Evolutionary conservation across 1,140 invertebrate genomes (phyloP), one percentile per base, ranked within the genome.

Genomic region (Drosophila burlai): DNA sequence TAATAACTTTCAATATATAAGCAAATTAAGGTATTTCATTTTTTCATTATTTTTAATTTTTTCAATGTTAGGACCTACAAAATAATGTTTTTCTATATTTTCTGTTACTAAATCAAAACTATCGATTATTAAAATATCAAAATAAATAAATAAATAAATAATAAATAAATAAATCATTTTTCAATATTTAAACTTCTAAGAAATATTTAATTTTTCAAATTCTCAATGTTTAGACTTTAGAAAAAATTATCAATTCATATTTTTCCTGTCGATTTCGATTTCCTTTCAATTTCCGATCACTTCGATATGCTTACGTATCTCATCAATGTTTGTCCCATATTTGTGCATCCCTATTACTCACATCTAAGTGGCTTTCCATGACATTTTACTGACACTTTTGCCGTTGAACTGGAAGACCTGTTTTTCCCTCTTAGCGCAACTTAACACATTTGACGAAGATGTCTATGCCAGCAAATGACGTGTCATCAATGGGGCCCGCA

Each of bases 361-460:
- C 34, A 71, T 63, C 77, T 84, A 84, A 89, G 84, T 89, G 84
- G 85, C 84, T 89, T 89, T 89, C 66, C 84, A 79, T 89, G 84
- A 89, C 84, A 89, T 89, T 89, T 87, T 84, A 90, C 87, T 89
- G 84, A 89, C 84, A 89, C 84, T 72, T 74, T 71, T 40, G 43
- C 45, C 63, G 62, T 50, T 54, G 40, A 77, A 63, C 52, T 77
- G 73, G 58, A 72, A 86, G 82, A 90, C 85, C 86, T 91, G 85
- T 91, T 85, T 55, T 83, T 62, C 55, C 38, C 36, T 66, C 46
- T 83, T 80, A 67, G 66, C 73, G 52, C 64, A 82, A 78, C 81
- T 91, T 91, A 90, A 85, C 86, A 91, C 86, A 80, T 68, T 78
- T 82, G 82, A 90, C 85, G 86, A 89, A 90, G 86, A 89, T 91